Conservation (phyloP, 2,113 vertebrate species). For the Danio rerio region GRCz12tu NC_133186.1:38765001-38765500, state of each 20-base stretch:
- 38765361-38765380: constrained; percentile 86
- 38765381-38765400: constrained; percentile 83
- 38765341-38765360: constrained; percentile 87
- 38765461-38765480: too few species aligned
- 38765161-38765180: not conserved
- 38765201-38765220: constrained; percentile 77
- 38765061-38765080: too few species aligned
- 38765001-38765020: too few species aligned
- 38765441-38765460: too few species aligned
- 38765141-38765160: not conserved
- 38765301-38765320: constrained; percentile 90
- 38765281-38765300: constrained; percentile 92
- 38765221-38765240: constrained; percentile 72
- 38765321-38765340: constrained; percentile 90
- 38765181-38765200: not conserved
- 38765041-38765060: too few species aligned
- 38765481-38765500: not conserved
- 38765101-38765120: not conserved
- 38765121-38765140: not conserved
- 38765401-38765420: constrained; percentile 81
- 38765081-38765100: too few species aligned
- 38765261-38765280: constrained; percentile 85
- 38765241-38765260: constrained; percentile 56
- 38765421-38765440: too few species aligned
- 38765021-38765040: too few species aligned